Evolutionary conservation across 37 sponge, comb jelly and placozoan genomes (phyloP).

Genomic region (Spongilla lacustris): DNA sequence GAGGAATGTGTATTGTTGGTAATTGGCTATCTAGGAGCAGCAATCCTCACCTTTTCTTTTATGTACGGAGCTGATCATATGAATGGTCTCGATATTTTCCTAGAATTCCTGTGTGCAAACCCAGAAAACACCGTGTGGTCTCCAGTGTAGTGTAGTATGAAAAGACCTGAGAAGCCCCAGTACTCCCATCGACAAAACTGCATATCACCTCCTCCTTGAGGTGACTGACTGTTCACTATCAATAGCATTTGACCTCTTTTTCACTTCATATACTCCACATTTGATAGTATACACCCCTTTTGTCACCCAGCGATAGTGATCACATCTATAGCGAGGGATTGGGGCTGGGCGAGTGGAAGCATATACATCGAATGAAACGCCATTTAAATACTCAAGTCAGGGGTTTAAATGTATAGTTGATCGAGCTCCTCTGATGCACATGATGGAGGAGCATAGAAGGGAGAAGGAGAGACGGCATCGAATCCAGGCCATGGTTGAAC

Average conservation of each 20-base stretch:
- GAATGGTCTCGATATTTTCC: slow-evolving; percentile 9
- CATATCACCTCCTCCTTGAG: background rate
- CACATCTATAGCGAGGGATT: background rate
- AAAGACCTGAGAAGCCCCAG: background rate
- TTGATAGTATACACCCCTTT: slow-evolving; percentile 1
- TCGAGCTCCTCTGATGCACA: too few species aligned
- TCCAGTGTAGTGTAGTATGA: slow-evolving; percentile 7
- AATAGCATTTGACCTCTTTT: slow-evolving; percentile 6
- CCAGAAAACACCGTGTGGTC: background rate
- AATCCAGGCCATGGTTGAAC: too few species aligned
- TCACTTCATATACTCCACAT: background rate
- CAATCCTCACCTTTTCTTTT: too few species aligned
- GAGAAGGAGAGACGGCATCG: too few species aligned
- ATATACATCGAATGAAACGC: slow-evolving; percentile 2
- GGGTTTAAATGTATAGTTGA: too few species aligned
- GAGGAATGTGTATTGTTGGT: too few species aligned
- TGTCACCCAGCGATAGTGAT: slow-evolving; percentile 8
- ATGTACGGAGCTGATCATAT: background rate
- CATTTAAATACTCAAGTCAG: background rate
- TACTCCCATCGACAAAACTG: slow-evolving; percentile 5
- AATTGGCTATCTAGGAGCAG: too few species aligned
- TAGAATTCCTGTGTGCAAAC: slow-evolving; percentile 2
- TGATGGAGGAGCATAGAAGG: too few species aligned
- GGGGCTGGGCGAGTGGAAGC: background rate
- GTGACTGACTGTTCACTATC: background rate